These are phyloP conservation scores for Drosophila anceps DNA, from an alignment of 2,888 invertebrate genomes.

Conservation along the genomic window DNA sequence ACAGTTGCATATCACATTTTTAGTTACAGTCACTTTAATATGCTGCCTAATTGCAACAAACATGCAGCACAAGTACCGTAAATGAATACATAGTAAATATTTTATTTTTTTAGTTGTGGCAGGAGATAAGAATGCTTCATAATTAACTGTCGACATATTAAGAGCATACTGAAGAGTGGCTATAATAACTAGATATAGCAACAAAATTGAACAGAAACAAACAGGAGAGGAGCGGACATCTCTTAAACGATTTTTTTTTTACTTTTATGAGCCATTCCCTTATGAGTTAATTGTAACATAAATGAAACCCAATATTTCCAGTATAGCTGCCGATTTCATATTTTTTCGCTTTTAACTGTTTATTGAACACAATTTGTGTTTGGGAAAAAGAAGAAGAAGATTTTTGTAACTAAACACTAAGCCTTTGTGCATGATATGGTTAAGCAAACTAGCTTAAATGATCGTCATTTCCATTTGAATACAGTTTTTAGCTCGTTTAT, in stretches of 20 bases:
- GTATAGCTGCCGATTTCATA: not conserved
- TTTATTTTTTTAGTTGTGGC: not conserved
- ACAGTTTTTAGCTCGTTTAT: not conserved
- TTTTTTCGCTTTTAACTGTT: too few relatives aligned
- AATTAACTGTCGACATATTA: not conserved
- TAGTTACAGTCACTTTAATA: not conserved
- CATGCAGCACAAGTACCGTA: not conserved
- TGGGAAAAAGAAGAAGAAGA: not conserved
- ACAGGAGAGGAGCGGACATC: not conserved
- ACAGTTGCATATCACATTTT: not conserved
- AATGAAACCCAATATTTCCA: not conserved
- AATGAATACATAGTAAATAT: not conserved
- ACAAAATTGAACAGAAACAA: not conserved
- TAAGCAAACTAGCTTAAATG: too few relatives aligned
- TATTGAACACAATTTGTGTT: not conserved
- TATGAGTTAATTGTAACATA: not conserved
- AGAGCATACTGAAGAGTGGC: not conserved
- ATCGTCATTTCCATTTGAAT: not conserved
- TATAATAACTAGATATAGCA: too few relatives aligned
- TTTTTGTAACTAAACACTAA: too few relatives aligned
- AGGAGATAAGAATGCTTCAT: not conserved
- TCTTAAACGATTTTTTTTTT: not conserved
- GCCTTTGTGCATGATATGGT: not conserved
- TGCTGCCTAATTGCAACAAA: conserved; percentile 1
- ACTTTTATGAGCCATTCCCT: not conserved